phyloP scores from a whole-genome alignment of 2,888 invertebrate species.

The Euzophera pinguis region DNA sequence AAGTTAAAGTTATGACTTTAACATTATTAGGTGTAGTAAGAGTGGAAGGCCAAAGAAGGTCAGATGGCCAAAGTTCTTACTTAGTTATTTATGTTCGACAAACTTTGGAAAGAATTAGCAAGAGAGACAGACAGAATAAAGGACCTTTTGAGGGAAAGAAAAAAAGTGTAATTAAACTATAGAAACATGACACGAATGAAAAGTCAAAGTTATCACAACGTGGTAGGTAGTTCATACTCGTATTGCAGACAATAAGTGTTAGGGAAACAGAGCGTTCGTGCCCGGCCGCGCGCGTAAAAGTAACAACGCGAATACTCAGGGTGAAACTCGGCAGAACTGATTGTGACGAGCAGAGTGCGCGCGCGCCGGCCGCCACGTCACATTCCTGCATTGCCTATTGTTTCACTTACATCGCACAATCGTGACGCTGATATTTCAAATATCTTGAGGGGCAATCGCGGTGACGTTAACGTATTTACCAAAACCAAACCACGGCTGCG shows the following conservation, averaged over 20 bases:
- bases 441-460: too few species aligned
- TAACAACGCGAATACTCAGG: conserved; percentile 76
- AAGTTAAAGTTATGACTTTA: too few species aligned
- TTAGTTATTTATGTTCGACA: too few species aligned
- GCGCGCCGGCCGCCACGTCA: conserved; percentile 43
- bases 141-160: too few species aligned
- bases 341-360: conserved; percentile 39
- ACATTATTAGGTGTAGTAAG: too few species aligned
- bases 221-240: too few species aligned
- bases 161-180: neutral
- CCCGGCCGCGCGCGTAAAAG: conserved; percentile 77
- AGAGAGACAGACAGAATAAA: too few species aligned
- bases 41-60: too few species aligned
- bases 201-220: conserved; percentile 66
- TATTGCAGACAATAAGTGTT: conserved; percentile 66
- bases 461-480: neutral
- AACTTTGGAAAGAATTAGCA: too few species aligned
- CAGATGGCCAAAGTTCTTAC: too few species aligned
- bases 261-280: conserved; percentile 78
- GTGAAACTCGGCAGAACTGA: conserved; percentile 77
- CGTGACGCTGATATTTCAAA: conserved; percentile 11
- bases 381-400: conserved; percentile 51
- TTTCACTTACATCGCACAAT: conserved; percentile 32
- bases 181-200: conserved; percentile 34
- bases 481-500: too few species aligned